Conservation (phyloP, 2,888 invertebrate species). For the Torymus aiolomorphi region DNA sequence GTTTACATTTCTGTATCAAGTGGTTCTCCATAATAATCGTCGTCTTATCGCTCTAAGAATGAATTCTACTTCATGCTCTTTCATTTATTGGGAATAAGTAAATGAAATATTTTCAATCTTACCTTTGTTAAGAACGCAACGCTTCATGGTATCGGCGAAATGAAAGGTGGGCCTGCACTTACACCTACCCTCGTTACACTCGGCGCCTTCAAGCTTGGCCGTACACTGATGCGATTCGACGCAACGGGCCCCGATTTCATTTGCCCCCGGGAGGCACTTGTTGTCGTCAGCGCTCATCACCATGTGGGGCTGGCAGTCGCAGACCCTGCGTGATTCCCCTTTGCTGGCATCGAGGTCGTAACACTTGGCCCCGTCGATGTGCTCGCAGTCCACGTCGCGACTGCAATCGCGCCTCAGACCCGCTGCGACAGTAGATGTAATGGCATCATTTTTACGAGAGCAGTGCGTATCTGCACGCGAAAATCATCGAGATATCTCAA, state of each 20-base stretch:
- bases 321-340: background rate
- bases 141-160: background rate
- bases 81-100: background rate
- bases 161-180: slow-evolving; percentile 28
- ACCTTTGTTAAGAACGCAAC: slow-evolving; percentile 45
- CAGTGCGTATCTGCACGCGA: too few species aligned
- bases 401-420: background rate
- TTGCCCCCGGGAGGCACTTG: slow-evolving; percentile 1
- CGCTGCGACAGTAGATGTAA: too few species aligned
- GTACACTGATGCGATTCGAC: slow-evolving; percentile 29
- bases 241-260: background rate
- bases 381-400: slow-evolving; percentile 16
- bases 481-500: too few species aligned
- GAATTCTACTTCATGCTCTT: too few species aligned
- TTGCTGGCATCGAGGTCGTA: background rate
- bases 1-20: too few species aligned
- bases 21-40: too few species aligned
- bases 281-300: background rate
- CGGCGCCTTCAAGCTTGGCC: background rate
- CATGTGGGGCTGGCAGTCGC: slow-evolving; percentile 24
- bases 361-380: slow-evolving; percentile 33
- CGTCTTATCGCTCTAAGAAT: background rate
- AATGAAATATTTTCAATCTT: background rate
- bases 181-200: slow-evolving; percentile 13
- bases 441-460: too few species aligned